Evolutionary conservation across 2,797 vertebrate genomes (phyloP).

Genomic region (Rhyacichthys aspro): DNA sequence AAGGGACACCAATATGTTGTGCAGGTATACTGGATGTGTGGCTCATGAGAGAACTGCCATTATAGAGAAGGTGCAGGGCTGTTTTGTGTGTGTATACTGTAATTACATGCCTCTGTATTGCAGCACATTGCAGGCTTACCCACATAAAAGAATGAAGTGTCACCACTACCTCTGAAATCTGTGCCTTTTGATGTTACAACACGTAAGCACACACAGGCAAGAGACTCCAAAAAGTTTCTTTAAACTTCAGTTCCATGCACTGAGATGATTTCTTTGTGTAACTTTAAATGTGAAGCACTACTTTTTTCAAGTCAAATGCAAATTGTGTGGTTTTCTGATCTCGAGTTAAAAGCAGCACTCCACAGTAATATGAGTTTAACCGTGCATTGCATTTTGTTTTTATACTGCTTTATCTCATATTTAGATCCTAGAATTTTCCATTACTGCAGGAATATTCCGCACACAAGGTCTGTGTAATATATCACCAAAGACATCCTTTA

Average conservation of each 20-base stretch:
- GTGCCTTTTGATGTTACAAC: background rate
- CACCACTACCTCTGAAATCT: background rate
- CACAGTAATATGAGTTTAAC: no score
- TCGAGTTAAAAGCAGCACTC: no score
- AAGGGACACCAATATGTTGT: slow-evolving; percentile 15
- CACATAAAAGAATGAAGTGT: slow-evolving; percentile 26
- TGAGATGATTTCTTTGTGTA: no score
- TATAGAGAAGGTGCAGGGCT: slow-evolving; percentile 26
- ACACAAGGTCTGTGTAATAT: no score
- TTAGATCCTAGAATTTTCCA: no score
- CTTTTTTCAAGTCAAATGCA: no score
- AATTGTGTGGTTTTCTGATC: no score
- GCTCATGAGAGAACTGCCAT: slow-evolving; percentile 51
- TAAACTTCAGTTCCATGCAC: background rate
- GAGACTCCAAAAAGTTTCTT: background rate
- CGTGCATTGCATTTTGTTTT: no score
- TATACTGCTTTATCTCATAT: no score
- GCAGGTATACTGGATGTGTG: slow-evolving; percentile 12
- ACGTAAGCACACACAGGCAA: slow-evolving; percentile 1
- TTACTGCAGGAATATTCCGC: no score
- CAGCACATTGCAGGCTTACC: slow-evolving; percentile 13
- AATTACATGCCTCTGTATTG: slow-evolving; percentile 49
- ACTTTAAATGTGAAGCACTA: no score
- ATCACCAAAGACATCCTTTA: no score
- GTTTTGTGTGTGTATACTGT: slow-evolving; percentile 21